phyloP scores from a whole-genome alignment of 2,113 vertebrate genomes.

The Propithecus coquereli region DNA sequence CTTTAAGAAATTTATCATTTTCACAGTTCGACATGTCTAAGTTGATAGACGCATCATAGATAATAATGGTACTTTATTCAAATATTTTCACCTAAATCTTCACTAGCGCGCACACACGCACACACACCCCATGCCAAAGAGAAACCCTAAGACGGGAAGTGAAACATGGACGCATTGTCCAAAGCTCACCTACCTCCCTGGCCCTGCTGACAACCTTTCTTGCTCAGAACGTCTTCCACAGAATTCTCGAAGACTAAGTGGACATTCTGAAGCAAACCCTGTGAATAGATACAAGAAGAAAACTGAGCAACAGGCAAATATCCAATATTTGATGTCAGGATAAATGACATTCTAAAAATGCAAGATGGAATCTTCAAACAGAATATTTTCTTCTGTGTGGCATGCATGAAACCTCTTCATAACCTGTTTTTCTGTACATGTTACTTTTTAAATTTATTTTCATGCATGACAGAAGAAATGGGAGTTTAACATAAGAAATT shows the following conservation, averaged over 20 bases:
- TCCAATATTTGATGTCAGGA: rapidly evolving
- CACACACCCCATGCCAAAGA: rapidly evolving
- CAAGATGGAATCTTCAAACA: rapidly evolving
- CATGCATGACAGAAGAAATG: neutral
- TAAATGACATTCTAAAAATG: rapidly evolving
- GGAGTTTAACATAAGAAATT: neutral
- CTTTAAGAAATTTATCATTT: neutral
- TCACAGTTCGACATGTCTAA: neutral
- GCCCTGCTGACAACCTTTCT: conserved; percentile 89
- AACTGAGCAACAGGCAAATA: rapidly evolving
- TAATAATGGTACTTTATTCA: too few species aligned
- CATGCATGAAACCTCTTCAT: rapidly evolving
- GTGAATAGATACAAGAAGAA: neutral
- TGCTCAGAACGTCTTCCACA: conserved; percentile 89
- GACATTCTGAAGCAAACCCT: conserved; percentile 96
- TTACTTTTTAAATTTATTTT: neutral
- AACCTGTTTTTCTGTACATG: neutral
- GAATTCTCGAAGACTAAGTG: conserved; percentile 90
- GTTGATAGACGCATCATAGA: too few species aligned
- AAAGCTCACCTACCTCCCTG: conserved; percentile 85
- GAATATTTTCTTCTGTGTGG: rapidly evolving
- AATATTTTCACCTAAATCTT: neutral
- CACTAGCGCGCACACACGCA: neutral
- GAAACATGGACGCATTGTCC: rapidly evolving
- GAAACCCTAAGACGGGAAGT: neutral